Evolutionary conservation across 2,888 invertebrate genomes (phyloP).

Genomic region (Monochamus alternatus): DNA sequence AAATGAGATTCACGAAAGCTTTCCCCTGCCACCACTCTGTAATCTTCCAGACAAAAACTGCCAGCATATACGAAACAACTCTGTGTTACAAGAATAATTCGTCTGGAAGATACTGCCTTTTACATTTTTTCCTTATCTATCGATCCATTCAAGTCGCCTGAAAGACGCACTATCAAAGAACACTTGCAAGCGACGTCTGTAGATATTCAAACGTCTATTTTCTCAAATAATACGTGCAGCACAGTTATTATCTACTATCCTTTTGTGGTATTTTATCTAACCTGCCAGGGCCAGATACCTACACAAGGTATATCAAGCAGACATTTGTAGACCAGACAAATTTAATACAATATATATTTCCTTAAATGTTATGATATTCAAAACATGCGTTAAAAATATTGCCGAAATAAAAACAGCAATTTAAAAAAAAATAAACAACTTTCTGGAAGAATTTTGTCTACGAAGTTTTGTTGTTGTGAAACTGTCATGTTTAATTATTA

Average conservation of each 20-base stretch:
- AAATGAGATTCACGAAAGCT: not conserved
- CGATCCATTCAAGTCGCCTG: not conserved
- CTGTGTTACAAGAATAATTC: not conserved
- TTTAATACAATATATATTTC: too few relatives aligned
- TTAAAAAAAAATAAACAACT: too few relatives aligned
- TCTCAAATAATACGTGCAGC: not conserved
- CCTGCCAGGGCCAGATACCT: not conserved
- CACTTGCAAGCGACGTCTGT: not conserved
- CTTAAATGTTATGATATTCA: too few relatives aligned
- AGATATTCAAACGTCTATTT: not conserved
- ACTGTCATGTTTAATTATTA: too few relatives aligned
- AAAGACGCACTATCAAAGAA: conserved; percentile 2
- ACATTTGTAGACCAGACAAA: too few relatives aligned
- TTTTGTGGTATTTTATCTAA: not conserved
- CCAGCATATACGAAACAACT: not conserved
- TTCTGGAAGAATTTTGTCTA: too few relatives aligned
- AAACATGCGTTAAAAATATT: too few relatives aligned
- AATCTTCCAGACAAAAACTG: not conserved
- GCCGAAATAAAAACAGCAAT: too few relatives aligned
- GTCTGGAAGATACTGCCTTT: not conserved
- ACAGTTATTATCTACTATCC: not conserved
- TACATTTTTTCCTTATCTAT: conserved; percentile 5
- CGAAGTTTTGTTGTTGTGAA: too few relatives aligned
- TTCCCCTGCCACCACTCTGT: not conserved
- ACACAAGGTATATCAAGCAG: not conserved